Base-by-base conservation (phyloP, 1,140 invertebrate species). In the Bicyclus anynana region DNA sequence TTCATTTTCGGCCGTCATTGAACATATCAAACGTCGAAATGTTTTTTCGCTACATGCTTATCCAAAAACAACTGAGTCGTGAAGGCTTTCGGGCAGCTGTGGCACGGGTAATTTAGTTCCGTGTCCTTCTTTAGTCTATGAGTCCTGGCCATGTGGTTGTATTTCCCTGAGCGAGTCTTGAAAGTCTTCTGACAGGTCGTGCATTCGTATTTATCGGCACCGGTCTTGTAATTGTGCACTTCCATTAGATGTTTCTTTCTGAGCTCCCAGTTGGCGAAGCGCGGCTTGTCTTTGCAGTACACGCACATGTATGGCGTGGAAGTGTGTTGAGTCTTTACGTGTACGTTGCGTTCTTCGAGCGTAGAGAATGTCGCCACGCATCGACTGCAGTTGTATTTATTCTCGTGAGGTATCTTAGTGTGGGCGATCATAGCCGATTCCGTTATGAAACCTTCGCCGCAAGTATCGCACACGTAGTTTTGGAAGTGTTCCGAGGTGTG, bases 401-500 rank as follows among this genome's bases (percentile, higher is more conserved):
- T 87, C 46, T 86, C 84, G 10, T 87, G 84, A 0, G 84, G 83
- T 67, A 84, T 76, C 65, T 84, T 88, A 0, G 76, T 84, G 20
- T 88, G 84, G 12, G 83, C 77, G 16, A 84, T 74, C 77, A 88
- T 84, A 0, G 80, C 81, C 0, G 77, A 83, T 63, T 85, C 81
- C 0, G 83, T 86, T 7, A 88, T 84, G 38, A 86, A 88, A 2
- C 84, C 83, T 48, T 84, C 80, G 0, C 84, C 84, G 20, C 84
- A 87, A 5, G 81, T 80, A 51, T 86, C 84, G 46, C 84, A 87
- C 4, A 86, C 83, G 53, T 85, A 87, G 47, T 87, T 87, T 35
- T 86, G 79, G 27, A 84, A 86, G 53, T 87, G 84, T 53, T 78
- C 76, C 0, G 72, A 59, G 0, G 83, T 87, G 23, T 87, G 84